A percentile compares a stretch with the other conserved stretches of the same genome.
phyloP scores from a whole-genome alignment of 2,888 invertebrate species.

The Venusia cambrica region DNA sequence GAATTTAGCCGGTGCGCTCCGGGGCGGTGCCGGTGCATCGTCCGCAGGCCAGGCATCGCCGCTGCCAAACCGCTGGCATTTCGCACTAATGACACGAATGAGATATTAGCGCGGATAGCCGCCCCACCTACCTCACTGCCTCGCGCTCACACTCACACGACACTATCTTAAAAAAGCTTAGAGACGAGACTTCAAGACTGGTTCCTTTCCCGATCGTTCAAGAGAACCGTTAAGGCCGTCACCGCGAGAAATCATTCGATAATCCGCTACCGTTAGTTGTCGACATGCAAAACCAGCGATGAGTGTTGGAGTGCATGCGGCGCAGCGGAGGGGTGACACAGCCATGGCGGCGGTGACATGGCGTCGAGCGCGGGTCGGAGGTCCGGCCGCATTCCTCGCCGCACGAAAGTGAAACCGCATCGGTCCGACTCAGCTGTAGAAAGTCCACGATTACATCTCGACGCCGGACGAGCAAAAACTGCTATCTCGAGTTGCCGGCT shows the following conservation, averaged over 20 bases:
- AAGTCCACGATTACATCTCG: slow-evolving; percentile 77
- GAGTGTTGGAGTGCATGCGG: slow-evolving; percentile 31
- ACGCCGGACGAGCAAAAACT: slow-evolving; percentile 70
- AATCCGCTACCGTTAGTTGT: slow-evolving; percentile 41
- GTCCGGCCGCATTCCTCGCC: slow-evolving; percentile 77
- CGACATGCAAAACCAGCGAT: slow-evolving; percentile 43
- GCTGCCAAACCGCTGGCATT: slow-evolving; percentile 78
- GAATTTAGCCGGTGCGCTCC: slow-evolving; percentile 70
- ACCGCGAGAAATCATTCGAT: slow-evolving; percentile 42
- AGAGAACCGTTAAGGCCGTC: slow-evolving; percentile 42
- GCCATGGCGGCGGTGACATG: slow-evolving; percentile 39
- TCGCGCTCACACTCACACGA: slow-evolving; percentile 16
- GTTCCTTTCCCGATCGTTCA: slow-evolving; percentile 33
- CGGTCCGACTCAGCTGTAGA: slow-evolving; percentile 72
- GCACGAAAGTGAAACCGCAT: slow-evolving; percentile 78
- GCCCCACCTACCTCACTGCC: slow-evolving; percentile 18
- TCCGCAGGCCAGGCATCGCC: slow-evolving; percentile 57
- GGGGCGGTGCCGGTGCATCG: slow-evolving; percentile 75
- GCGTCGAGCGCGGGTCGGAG: slow-evolving; percentile 74
- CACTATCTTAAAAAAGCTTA: slow-evolving; percentile 1
- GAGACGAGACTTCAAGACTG: too few relatives aligned
- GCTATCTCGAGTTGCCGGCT: slow-evolving; percentile 59
- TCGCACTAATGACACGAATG: slow-evolving; percentile 79
- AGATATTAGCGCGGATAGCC: slow-evolving; percentile 76
- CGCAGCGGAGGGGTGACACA: slow-evolving; percentile 36